phyloP scores from a whole-genome alignment of 1,140 invertebrate genomes.

The Arctopsyche grandis region DNA sequence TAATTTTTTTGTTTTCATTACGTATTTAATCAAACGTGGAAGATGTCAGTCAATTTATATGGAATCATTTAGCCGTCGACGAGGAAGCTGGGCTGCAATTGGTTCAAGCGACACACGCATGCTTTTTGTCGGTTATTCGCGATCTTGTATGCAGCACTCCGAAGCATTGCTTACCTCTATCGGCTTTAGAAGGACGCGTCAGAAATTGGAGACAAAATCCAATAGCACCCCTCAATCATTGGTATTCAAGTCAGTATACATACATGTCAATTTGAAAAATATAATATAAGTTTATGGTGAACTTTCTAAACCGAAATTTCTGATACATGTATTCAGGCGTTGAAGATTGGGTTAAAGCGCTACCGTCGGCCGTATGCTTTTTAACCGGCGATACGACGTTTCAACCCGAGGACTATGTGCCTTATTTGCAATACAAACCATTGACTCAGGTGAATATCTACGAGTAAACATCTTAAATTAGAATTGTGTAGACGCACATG shows the following conservation, averaged over 20 bases:
- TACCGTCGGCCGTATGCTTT: slow-evolving; percentile 86
- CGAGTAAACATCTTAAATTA: not conserved
- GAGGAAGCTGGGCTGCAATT: slow-evolving; percentile 49
- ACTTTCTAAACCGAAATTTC: not conserved
- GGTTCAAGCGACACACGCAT: slow-evolving; percentile 77
- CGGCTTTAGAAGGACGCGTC: slow-evolving; percentile 79
- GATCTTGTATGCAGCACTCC: slow-evolving; percentile 86
- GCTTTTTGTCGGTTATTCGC: slow-evolving; percentile 83
- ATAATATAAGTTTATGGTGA: slow-evolving; percentile 40
- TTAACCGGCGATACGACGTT: slow-evolving; percentile 86
- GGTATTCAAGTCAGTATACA: slow-evolving; percentile 69
- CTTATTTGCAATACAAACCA: slow-evolving; percentile 91
- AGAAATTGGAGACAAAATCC: slow-evolving; percentile 83
- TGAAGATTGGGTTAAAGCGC: slow-evolving; percentile 81
- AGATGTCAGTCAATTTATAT: too few species aligned
- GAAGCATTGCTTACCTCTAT: slow-evolving; percentile 80
- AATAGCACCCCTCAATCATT: slow-evolving; percentile 84
- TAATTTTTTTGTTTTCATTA: not conserved
- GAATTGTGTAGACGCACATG: not conserved
- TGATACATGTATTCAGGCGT: slow-evolving; percentile 55
- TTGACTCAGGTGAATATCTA: slow-evolving; percentile 60
- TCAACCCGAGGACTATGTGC: slow-evolving; percentile 89
- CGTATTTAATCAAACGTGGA: not conserved
- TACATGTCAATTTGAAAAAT: not conserved
- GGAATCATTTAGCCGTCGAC: not conserved